phyloP scores from a whole-genome alignment of 2,888 invertebrate species.

The Diarsia dahlii region DNA sequence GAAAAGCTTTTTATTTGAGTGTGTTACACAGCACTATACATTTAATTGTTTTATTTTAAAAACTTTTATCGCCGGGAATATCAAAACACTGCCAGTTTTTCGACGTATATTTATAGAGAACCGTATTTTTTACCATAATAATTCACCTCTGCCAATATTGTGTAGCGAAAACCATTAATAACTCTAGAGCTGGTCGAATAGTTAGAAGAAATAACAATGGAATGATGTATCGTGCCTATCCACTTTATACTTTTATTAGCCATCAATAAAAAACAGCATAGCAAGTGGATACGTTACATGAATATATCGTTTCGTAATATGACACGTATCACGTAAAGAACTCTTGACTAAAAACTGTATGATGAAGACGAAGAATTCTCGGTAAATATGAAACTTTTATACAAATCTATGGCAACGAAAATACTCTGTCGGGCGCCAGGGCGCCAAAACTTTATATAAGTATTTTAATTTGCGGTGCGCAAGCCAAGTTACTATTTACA shows the following conservation, averaged over 20 bases:
- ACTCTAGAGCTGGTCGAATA: conserved; percentile 59
- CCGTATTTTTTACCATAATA: conserved; percentile 42
- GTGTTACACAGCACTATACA: background rate
- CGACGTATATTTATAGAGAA: conserved; percentile 12
- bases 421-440: conserved; percentile 30
- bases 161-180: conserved; percentile 59
- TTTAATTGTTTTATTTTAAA: conserved; percentile 11
- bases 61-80: background rate
- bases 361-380: conserved; percentile 26
- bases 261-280: conserved; percentile 53
- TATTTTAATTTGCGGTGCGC: conserved; percentile 57
- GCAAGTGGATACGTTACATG: conserved; percentile 26
- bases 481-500: conserved; percentile 52
- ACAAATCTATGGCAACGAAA: conserved; percentile 48
- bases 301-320: conserved; percentile 24
- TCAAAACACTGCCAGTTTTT: background rate
- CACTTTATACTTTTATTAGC: no score
- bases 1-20: conserved; percentile 11
- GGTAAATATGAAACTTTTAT: conserved; percentile 34
- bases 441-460: conserved; percentile 53
- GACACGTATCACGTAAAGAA: conserved; percentile 10
- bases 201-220: conserved; percentile 58
- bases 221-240: conserved; percentile 58
- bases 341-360: conserved; percentile 23
- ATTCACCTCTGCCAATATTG: conserved; percentile 55